A percentile compares a stretch with the other conserved stretches of the same genome.
Evolutionary conservation across 2,113 vertebrate genomes (phyloP).

Genomic region (Cygnus atratus): DNA sequence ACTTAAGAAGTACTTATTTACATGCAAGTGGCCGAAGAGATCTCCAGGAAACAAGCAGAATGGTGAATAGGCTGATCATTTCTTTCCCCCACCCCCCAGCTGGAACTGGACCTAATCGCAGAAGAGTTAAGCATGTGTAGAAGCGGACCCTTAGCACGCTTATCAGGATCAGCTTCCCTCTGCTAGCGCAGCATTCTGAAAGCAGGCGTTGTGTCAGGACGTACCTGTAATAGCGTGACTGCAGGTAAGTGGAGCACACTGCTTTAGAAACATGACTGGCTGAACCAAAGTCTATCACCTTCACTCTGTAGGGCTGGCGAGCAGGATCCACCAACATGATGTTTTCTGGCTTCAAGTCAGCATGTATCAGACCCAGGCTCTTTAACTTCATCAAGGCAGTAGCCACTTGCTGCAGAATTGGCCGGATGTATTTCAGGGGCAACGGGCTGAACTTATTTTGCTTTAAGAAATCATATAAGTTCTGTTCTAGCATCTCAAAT

Average conservation of each 20-base stretch:
- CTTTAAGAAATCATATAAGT: constrained; percentile 97
- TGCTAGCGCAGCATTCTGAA: rapidly evolving
- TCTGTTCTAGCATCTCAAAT: constrained; percentile 99
- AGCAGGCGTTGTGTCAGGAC: neutral
- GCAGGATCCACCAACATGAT: constrained; percentile 97
- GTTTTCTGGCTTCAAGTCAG: constrained; percentile 96
- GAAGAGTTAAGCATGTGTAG: neutral
- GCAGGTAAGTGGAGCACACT: constrained; percentile 95
- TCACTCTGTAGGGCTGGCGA: constrained; percentile 94
- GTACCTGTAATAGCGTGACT: constrained; percentile 97
- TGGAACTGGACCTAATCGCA: neutral
- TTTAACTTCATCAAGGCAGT: constrained; percentile 97
- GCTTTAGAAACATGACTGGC: constrained; percentile 97
- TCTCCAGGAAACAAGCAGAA: neutral
- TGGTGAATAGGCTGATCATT: neutral
- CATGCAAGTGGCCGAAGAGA: neutral
- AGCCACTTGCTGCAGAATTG: constrained; percentile 95
- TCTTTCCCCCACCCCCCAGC: neutral
- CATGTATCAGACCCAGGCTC: constrained; percentile 94
- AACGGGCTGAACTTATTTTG: constrained; percentile 98
- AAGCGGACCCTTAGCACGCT: neutral
- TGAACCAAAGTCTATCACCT: constrained; percentile 98
- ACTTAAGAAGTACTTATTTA: neutral
- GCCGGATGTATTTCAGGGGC: constrained; percentile 94
- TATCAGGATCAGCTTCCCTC: neutral